Base-by-base conservation (phyloP, 2,888 invertebrate genomes). In the Pimpla rufipes region DNA sequence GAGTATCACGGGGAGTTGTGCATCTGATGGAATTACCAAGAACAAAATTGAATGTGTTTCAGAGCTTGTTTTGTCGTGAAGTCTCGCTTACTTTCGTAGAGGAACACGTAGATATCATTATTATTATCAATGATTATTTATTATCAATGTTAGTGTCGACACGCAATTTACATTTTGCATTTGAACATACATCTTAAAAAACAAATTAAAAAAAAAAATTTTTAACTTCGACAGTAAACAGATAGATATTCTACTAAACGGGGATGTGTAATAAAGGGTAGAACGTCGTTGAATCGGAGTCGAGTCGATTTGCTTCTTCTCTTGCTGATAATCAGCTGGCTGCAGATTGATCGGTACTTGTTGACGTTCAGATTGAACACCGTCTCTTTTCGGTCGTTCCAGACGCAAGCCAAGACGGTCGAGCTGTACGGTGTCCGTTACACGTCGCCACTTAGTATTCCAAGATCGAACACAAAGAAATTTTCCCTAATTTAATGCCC, bases 371-470 rank as follows among this genome's bases (percentile, higher is more conserved):
- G 93, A 92, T 99, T 99, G 93, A 96, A 99, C 0, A 98, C 97
- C 91, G 93, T 93, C 81, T 96, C 95, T 94, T 97, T 98, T 85
- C 99, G 98, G 91, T 98, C 98, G 18, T 96, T 96, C 5, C 98
- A 98, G 70, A 97, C 97, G 0, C 98, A 98, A 3, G n/a, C n/a
- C n/a, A n/a, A n/a, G n/a, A n/a, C n/a, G n/a, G n/a, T n/a, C n/a
- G n/a, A n/a, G n/a, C n/a, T 98, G 92, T 98, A 99, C 0, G 99
- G 99, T 0, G 99, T 97, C 99, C 99, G 99, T 90, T 97, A 97
- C 0, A 98, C 97, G 93, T 98, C 98, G 1, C 98, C 97, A 35
- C 99, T 98, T 4, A 98, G 96, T 18, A 98, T 96, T 11, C 97
- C 98, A 81, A 99, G 94, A 93, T 99, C 98, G 91, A 98, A 99